Evolutionary conservation across 1,140 invertebrate species (phyloP), one percentile per base, ranked within the genome.

Genomic region (Eufriesea mexicana): DNA sequence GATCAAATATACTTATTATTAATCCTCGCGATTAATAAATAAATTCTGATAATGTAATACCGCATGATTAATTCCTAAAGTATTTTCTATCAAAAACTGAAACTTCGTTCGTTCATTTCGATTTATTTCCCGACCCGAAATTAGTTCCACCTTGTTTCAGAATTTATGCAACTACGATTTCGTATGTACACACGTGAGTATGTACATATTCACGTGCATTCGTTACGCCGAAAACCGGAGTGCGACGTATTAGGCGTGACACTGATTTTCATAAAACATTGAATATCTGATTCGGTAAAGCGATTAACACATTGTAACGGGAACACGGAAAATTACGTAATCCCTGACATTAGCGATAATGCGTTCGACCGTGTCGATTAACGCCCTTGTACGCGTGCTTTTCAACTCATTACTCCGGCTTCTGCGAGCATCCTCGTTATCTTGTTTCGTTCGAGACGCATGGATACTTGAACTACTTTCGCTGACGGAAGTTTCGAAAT

Each of bases 361-460:
- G 47, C 75, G 57, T 82, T 71, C 66, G 55, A 71, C 66, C 75
- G 54, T 71, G 81, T 78, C 81, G 81, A 78, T 70, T 78, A 78
- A 78, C 35, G 64, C 55, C 42, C 79, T 57, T 51, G 54, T 18
- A 8, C n/a, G 49, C 51, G 54, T 45, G 74, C 61, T 57, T 75
- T 55, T 55, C 79, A 66, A 23, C 51, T 55, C 51, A 28, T 77
- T 51, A 51, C 20, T 7, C 54, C 62, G 23, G 28, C 23, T 68
- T 51, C 64, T 51, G 18, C 62, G 62, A 64, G 23, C 35, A 35
- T 35, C 35, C 35, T 42, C 35, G 18, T 20, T 35, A 23, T 64
- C 28, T 64, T 5, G 28, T 62, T 62, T 20, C 18, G 16, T 54
- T 54, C 51, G 51, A 54, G 51, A 49, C 12, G 7, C 47, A 7